phyloP scores from a whole-genome alignment of 2,113 vertebrate genomes.

The Grammomys dolichurus region DNA sequence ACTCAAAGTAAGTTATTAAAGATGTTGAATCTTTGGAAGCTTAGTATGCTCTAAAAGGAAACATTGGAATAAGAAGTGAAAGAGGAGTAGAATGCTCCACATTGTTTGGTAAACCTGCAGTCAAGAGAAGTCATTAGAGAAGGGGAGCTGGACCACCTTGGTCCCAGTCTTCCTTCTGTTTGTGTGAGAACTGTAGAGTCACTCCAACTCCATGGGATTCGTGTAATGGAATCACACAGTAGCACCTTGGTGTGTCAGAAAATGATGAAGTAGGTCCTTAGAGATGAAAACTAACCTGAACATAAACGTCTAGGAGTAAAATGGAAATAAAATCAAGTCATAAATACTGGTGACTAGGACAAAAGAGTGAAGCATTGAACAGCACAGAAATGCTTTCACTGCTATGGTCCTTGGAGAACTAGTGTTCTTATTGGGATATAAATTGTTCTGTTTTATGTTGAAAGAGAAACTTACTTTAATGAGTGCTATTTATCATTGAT shows the following conservation, averaged over 20 bases:
- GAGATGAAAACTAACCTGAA: slow-evolving; percentile 49
- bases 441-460: slow-evolving; percentile 29
- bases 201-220: not conserved
- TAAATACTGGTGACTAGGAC: not conserved
- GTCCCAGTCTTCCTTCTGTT: not conserved
- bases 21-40: not conserved
- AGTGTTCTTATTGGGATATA: slow-evolving; percentile 9
- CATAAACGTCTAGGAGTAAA: not conserved
- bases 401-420: not conserved
- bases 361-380: not conserved
- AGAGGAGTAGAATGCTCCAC: not conserved
- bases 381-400: not conserved
- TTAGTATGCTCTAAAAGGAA: slow-evolving; percentile 16
- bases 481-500: slow-evolving; percentile 28
- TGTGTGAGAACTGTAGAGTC: not conserved
- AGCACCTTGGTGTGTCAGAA: not conserved
- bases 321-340: slow-evolving; percentile 50
- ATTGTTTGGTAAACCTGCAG: not conserved
- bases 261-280: slow-evolving; percentile 17
- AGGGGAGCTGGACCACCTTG: not conserved
- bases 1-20: slow-evolving; percentile 30
- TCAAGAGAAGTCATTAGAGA: not conserved
- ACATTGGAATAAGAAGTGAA: slow-evolving; percentile 13
- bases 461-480: slow-evolving; percentile 50
- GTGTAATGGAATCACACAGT: not conserved